Percentiles rank a stretch among this genome's conserved stretches.
These are phyloP conservation scores for Nezara viridula DNA, from an alignment of 2,888 invertebrate genomes.

Conservation along the genomic window DNA sequence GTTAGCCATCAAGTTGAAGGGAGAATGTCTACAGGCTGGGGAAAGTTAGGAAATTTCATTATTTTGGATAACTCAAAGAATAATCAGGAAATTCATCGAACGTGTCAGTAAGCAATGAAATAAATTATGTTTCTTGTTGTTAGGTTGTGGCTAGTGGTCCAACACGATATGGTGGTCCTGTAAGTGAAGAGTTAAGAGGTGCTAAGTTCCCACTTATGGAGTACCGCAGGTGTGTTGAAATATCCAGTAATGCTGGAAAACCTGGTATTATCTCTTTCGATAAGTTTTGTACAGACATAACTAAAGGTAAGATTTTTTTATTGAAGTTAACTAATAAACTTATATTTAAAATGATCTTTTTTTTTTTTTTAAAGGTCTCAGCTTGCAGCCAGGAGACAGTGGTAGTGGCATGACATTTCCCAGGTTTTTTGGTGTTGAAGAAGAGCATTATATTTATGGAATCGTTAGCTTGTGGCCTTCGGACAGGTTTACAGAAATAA, in stretches of 20 bases:
- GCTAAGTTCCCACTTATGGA: conserved; percentile 64
- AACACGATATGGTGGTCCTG: conserved; percentile 58
- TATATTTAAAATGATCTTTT: not conserved
- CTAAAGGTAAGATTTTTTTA: conserved; percentile 61
- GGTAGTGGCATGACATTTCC: conserved; percentile 64
- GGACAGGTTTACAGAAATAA: conserved; percentile 52
- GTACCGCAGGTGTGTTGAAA: conserved; percentile 61
- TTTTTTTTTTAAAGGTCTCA: conserved; percentile 59
- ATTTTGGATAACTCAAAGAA: too few species aligned
- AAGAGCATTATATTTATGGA: conserved; percentile 63
- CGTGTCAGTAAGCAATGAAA: too few species aligned
- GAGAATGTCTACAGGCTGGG: too few species aligned
- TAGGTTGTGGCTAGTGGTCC: conserved; percentile 66
- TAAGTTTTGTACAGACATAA: conserved; percentile 66
- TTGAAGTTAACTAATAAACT: not conserved
- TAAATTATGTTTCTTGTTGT: too few species aligned
- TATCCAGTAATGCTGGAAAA: conserved; percentile 53
- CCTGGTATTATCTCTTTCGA: conserved; percentile 65
- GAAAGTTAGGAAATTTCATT: too few species aligned
- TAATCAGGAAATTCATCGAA: too few species aligned
- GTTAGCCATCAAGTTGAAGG: too few species aligned
- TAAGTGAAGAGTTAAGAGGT: conserved; percentile 63
- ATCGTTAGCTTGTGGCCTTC: conserved; percentile 62
- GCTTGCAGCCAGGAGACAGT: conserved; percentile 64
- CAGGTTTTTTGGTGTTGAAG: not conserved